A percentile compares a stretch with the other conserved stretches of the same genome.
Evolutionary conservation across 1,140 invertebrate genomes (phyloP).

Genomic region (Sinella curviseta): DNA sequence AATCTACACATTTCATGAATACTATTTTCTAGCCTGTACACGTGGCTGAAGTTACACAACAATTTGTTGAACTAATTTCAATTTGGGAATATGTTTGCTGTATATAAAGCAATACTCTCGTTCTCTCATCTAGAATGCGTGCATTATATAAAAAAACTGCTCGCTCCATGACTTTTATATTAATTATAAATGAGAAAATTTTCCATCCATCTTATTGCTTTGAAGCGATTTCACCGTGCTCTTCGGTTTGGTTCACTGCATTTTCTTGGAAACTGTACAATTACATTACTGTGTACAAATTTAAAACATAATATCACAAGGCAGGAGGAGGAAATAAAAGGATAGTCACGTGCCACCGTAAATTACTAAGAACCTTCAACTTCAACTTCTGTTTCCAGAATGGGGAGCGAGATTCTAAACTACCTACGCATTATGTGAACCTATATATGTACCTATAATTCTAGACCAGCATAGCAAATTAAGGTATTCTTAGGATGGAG

Average conservation of each 20-base stretch:
- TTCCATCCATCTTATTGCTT: not conserved
- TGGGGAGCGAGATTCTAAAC: too few species aligned
- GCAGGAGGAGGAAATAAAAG: not conserved
- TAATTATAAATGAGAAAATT: not conserved
- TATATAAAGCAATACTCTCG: too few species aligned
- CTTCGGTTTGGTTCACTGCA: not conserved
- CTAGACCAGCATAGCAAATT: not conserved
- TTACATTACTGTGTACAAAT: not conserved
- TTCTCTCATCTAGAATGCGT: too few species aligned
- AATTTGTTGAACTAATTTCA: too few species aligned
- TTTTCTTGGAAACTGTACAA: not conserved
- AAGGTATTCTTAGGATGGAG: not conserved
- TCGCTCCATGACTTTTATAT: not conserved
- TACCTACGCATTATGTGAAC: too few species aligned
- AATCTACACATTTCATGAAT: too few species aligned
- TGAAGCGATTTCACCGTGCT: not conserved
- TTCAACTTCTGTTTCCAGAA: not conserved
- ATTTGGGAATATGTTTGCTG: too few species aligned
- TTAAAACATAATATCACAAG: not conserved
- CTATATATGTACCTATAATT: not conserved
- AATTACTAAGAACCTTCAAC: not conserved
- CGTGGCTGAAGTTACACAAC: too few species aligned
- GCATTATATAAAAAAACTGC: not conserved
- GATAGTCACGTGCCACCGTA: conserved; percentile 17
- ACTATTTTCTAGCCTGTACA: too few species aligned